phyloP scores from a whole-genome alignment of 2,797 vertebrate genomes.

The Nyctalus aviator region DNA sequence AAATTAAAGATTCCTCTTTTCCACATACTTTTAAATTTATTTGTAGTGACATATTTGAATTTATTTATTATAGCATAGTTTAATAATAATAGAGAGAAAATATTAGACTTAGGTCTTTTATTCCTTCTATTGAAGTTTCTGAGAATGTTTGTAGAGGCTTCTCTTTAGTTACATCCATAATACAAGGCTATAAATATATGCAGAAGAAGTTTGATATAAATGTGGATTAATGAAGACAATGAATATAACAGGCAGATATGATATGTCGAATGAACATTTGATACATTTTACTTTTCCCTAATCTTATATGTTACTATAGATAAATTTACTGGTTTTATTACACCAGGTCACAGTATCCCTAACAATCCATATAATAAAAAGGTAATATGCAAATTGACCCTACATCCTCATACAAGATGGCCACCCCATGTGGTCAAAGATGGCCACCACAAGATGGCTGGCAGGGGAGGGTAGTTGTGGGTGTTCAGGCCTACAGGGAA shows the following conservation, averaged over 20 bases:
- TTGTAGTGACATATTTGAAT: not conserved
- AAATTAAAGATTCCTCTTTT: not conserved
- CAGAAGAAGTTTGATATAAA: not conserved
- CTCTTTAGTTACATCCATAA: not conserved
- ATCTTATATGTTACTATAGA: not conserved
- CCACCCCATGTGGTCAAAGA: too few species aligned
- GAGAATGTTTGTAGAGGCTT: not conserved
- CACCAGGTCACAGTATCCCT: not conserved
- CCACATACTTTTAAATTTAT: not conserved
- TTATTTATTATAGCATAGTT: not conserved
- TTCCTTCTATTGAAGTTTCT: not conserved
- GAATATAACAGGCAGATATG: not conserved
- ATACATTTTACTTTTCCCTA: not conserved
- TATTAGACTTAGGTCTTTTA: not conserved
- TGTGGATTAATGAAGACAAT: not conserved
- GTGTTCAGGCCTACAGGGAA: too few species aligned
- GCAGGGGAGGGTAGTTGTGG: too few species aligned
- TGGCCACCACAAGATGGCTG: too few species aligned
- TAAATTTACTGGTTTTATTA: conserved; percentile 39
- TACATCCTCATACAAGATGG: too few species aligned
- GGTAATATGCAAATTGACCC: too few species aligned
- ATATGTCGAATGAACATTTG: not conserved
- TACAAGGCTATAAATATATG: not conserved
- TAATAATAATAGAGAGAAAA: not conserved
- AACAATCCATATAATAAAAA: not conserved